phyloP scores from a whole-genome alignment of 2,797 vertebrate species.

The Gorsachius magnificus region DNA sequence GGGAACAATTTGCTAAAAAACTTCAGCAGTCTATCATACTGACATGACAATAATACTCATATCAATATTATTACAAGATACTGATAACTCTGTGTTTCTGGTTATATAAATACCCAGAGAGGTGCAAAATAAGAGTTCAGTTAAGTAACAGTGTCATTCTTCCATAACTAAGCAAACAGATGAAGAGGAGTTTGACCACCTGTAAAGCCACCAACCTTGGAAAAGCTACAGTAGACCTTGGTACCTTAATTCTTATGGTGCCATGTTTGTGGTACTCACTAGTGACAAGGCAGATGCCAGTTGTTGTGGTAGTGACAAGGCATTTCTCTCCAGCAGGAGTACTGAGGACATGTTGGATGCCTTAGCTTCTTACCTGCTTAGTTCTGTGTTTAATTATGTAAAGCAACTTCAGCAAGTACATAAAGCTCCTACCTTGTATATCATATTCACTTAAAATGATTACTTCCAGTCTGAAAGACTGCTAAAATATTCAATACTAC shows the following conservation, averaged over 20 bases:
- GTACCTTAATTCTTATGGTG: background rate
- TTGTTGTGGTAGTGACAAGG: background rate
- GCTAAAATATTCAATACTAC: slow-evolving; percentile 7
- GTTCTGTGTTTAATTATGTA: slow-evolving; percentile 13
- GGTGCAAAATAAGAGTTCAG: background rate
- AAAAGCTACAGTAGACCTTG: background rate
- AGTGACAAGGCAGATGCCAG: background rate
- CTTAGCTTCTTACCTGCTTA: background rate
- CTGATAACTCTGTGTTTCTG: background rate
- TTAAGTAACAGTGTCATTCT: background rate
- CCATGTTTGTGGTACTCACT: background rate
- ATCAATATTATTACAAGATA: background rate
- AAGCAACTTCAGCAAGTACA: background rate
- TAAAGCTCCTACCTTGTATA: background rate
- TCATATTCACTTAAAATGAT: background rate
- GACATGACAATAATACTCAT: background rate
- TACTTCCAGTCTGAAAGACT: background rate
- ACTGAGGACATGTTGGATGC: background rate
- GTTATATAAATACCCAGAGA: background rate
- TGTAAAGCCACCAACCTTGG: background rate
- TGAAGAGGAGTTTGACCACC: background rate
- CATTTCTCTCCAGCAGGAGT: background rate
- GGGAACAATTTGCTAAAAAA: background rate
- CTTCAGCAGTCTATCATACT: background rate
- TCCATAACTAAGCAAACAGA: background rate